phyloP scores from a whole-genome alignment of 1,140 invertebrate species.

The Caenorhabditis briggsae region DNA sequence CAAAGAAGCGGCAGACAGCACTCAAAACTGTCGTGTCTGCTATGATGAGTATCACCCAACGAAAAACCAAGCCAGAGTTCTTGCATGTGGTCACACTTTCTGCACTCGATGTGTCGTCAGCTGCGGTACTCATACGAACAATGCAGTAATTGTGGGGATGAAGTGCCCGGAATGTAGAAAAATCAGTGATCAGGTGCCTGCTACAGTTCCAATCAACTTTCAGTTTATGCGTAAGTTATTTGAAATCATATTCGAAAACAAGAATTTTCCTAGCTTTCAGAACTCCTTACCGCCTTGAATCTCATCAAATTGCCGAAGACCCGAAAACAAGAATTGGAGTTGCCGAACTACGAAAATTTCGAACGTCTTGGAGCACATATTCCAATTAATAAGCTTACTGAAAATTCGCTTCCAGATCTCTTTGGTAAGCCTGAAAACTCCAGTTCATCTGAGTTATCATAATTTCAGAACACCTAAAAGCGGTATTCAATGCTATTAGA shows the following conservation, averaged over 20 bases:
- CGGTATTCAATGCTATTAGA: conserved; percentile 25
- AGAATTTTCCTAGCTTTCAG: background rate
- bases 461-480: conserved; percentile 19
- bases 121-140: background rate
- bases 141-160: background rate
- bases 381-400: background rate
- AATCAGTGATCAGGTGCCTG: conserved; percentile 21
- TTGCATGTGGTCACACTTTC: conserved; percentile 15
- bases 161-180: conserved; percentile 48
- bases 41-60: conserved; percentile 8
- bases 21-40: conserved; percentile 5
- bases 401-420: background rate
- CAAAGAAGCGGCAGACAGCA: background rate
- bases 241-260: background rate
- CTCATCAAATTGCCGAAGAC: background rate
- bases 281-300: conserved; percentile 3
- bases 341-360: conserved; percentile 10
- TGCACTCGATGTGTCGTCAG: conserved; percentile 30
- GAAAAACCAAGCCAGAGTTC: conserved; percentile 17
- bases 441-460: background rate
- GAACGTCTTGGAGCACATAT: conserved; percentile 16
- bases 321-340: background rate
- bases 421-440: background rate
- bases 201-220: conserved; percentile 35
- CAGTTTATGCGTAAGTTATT: conserved; percentile 17